Conservation (phyloP, 1,140 invertebrate genomes). For the Zaprionus capensis region DNA sequence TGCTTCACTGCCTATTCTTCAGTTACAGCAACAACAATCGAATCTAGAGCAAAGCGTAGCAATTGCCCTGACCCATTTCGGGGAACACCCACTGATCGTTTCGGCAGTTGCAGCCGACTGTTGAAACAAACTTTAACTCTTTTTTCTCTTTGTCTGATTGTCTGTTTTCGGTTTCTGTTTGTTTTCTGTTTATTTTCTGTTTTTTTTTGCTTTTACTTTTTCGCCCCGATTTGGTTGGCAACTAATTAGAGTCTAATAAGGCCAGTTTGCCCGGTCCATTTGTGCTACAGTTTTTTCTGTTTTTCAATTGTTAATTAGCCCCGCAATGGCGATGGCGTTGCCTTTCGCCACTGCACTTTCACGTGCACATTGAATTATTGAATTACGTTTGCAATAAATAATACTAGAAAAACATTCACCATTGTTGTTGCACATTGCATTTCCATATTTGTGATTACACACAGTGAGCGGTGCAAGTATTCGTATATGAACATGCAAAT, state of each 20-base stretch:
- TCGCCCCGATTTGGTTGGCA: slow-evolving; percentile 40
- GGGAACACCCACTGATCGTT: slow-evolving; percentile 70
- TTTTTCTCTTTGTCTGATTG: slow-evolving; percentile 19
- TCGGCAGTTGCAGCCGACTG: slow-evolving; percentile 47
- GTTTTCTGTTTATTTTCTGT: slow-evolving; percentile 25
- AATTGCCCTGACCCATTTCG: slow-evolving; percentile 65
- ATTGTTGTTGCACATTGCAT: slow-evolving; percentile 57
- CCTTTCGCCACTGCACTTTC: slow-evolving; percentile 76
- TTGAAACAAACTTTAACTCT: slow-evolving; percentile 21
- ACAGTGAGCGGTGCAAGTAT: slow-evolving; percentile 13
- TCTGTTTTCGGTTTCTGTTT: slow-evolving; percentile 8
- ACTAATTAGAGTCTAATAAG: slow-evolving; percentile 50
- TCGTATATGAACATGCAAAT: slow-evolving; percentile 59
- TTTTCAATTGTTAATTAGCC: slow-evolving; percentile 66
- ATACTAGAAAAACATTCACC: slow-evolving; percentile 71
- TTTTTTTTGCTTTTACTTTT: slow-evolving; percentile 32
- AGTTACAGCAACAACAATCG: background rate
- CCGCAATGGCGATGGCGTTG: slow-evolving; percentile 8
- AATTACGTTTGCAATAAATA: slow-evolving; percentile 75
- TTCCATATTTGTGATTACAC: slow-evolving; percentile 48
- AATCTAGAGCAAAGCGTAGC: slow-evolving; percentile 19
- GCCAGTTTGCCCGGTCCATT: slow-evolving; percentile 12
- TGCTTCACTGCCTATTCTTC: background rate
- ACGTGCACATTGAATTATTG: slow-evolving; percentile 70
- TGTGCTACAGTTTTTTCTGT: slow-evolving; percentile 15